Percentiles rank a stretch among this genome's conserved stretches.
Evolutionary conservation across 1,140 invertebrate genomes (phyloP).

Genomic region (Pantala flavescens): DNA sequence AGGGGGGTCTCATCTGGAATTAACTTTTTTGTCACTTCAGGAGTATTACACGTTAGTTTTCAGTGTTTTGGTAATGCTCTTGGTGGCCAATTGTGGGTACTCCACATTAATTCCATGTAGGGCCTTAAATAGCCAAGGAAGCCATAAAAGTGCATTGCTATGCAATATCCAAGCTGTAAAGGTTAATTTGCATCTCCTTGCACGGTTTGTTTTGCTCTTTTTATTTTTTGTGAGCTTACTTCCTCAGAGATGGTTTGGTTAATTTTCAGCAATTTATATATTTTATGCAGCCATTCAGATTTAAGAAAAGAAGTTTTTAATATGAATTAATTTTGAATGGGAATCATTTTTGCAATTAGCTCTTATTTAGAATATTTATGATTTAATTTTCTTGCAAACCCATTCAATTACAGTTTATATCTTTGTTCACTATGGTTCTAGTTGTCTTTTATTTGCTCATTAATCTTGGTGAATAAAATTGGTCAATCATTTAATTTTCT

Average conservation of each 20-base stretch:
- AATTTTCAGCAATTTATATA: too few species aligned
- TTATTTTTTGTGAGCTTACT: not conserved
- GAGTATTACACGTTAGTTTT: not conserved
- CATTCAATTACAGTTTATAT: too few species aligned
- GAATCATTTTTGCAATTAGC: too few species aligned
- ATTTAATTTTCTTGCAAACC: too few species aligned
- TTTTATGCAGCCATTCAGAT: too few species aligned
- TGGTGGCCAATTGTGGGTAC: not conserved
- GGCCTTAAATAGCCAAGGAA: not conserved
- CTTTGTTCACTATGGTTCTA: too few species aligned
- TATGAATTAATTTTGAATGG: too few species aligned
- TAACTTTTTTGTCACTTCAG: not conserved
- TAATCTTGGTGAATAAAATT: too few species aligned
- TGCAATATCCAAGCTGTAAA: not conserved
- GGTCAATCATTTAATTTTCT: too few species aligned
- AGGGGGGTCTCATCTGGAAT: not conserved
- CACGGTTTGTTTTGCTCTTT: not conserved
- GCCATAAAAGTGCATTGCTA: not conserved
- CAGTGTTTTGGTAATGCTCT: not conserved
- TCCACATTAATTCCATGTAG: not conserved
- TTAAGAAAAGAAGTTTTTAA: too few species aligned
- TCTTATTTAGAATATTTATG: too few species aligned
- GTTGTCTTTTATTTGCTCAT: too few species aligned
- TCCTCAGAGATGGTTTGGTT: not conserved
- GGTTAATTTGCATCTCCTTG: not conserved